Conservation (phyloP, 2,113 vertebrate genomes). For the Sitta europaea region DNA sequence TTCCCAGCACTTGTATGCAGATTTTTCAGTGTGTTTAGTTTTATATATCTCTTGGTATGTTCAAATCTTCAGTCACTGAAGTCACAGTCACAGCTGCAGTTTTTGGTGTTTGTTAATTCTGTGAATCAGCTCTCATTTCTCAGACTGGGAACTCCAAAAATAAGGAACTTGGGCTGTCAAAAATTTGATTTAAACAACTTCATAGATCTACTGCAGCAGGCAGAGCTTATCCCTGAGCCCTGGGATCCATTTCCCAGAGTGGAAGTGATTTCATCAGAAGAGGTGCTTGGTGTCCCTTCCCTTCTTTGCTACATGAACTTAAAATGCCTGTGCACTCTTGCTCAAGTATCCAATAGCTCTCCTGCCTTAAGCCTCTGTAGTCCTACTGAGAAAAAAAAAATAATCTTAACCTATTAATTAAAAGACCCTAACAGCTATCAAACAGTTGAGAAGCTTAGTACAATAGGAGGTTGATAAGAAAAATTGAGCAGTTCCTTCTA, state of each 20-base stretch:
- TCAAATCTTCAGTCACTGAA: not conserved
- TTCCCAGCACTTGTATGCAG: not conserved
- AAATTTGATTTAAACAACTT: not conserved
- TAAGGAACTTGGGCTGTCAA: not conserved
- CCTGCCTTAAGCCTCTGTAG: not conserved
- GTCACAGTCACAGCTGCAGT: not conserved
- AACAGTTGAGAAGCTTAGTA: not conserved
- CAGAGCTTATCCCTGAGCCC: not conserved
- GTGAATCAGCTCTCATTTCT: not conserved
- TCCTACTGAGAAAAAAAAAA: not conserved
- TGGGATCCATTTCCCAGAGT: not conserved
- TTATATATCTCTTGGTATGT: not conserved
- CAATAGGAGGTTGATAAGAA: not conserved
- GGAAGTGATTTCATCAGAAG: not conserved
- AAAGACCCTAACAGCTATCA: not conserved
- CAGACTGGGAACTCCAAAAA: not conserved
- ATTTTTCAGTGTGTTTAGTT: not conserved
- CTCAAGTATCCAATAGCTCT: not conserved
- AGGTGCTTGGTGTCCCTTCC: not conserved
- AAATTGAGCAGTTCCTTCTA: not conserved
- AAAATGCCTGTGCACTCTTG: not conserved
- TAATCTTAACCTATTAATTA: not conserved
- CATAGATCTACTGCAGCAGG: not conserved
- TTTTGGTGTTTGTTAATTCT: not conserved
- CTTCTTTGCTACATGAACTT: not conserved